Conservation (phyloP, 2,797 vertebrate species). For the Coregonus suidteri region DNA sequence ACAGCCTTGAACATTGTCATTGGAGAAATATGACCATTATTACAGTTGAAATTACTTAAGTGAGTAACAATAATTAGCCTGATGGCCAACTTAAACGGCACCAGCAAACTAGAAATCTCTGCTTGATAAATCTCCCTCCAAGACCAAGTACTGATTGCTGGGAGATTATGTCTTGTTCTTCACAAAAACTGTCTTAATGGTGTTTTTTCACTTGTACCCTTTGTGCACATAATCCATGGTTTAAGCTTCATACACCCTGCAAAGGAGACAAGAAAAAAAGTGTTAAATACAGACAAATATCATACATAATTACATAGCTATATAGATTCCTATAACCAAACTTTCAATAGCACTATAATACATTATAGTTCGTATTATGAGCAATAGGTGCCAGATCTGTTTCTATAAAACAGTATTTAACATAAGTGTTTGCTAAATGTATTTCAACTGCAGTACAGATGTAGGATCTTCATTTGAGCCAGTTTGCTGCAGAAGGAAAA, state of each 20-base stretch:
- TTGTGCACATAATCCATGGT: constrained; percentile 12
- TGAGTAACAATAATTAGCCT: constrained; percentile 50
- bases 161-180: constrained; percentile 55
- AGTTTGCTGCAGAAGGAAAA: too few relatives aligned
- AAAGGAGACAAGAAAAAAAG: constrained; percentile 23
- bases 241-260: constrained; percentile 81
- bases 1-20: constrained; percentile 40
- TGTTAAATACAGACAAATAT: not conserved
- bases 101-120: constrained; percentile 57
- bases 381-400: too few relatives aligned
- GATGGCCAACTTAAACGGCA: constrained; percentile 40
- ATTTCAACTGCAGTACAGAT: too few relatives aligned
- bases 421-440: too few relatives aligned
- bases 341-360: not conserved
- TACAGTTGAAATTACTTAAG: constrained; percentile 54
- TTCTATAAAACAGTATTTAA: too few relatives aligned
- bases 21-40: constrained; percentile 38
- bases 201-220: constrained; percentile 30
- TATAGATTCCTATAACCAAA: too few relatives aligned
- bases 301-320: too few relatives aligned
- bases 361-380: too few relatives aligned
- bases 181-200: constrained; percentile 49
- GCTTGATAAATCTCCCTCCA: constrained; percentile 59
- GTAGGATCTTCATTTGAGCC: too few relatives aligned
- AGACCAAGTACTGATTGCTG: constrained; percentile 52